These are phyloP conservation scores for Ostrea denselamellosa DNA, from an alignment of 1,140 invertebrate genomes.

Conservation along the genomic window DNA sequence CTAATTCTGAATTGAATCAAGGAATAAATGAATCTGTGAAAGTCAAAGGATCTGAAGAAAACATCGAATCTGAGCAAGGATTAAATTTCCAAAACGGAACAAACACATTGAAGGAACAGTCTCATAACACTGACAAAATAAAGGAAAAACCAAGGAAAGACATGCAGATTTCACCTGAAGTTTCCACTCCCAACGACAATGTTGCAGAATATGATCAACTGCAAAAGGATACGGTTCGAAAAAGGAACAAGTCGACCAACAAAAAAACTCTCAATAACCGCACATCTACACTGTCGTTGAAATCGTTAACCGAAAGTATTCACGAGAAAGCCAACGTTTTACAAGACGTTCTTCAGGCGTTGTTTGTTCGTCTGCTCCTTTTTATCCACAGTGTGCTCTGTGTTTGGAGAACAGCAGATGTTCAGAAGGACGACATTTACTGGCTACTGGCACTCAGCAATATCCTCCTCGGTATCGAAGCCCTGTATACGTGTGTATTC, in stretches of 20 bases:
- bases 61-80: no score
- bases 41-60: neutral
- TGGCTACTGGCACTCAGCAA: slow-evolving; percentile 52
- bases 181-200: neutral
- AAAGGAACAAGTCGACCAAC: neutral
- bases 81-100: no score
- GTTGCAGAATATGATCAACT: neutral
- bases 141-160: neutral
- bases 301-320: neutral
- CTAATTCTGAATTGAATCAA: neutral
- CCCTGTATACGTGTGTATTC: slow-evolving; percentile 15
- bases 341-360: slow-evolving; percentile 41
- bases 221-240: neutral
- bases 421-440: slow-evolving; percentile 42
- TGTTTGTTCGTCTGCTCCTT: slow-evolving; percentile 49
- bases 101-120: neutral
- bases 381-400: slow-evolving; percentile 51
- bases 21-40: neutral
- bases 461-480: slow-evolving; percentile 48
- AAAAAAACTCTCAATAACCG: neutral
- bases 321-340: neutral
- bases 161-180: neutral
- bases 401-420: slow-evolving; percentile 54
- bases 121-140: neutral
- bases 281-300: neutral